Conservation (phyloP, 1,140 invertebrate genomes). For the Protaetia brevitarsis region DNA sequence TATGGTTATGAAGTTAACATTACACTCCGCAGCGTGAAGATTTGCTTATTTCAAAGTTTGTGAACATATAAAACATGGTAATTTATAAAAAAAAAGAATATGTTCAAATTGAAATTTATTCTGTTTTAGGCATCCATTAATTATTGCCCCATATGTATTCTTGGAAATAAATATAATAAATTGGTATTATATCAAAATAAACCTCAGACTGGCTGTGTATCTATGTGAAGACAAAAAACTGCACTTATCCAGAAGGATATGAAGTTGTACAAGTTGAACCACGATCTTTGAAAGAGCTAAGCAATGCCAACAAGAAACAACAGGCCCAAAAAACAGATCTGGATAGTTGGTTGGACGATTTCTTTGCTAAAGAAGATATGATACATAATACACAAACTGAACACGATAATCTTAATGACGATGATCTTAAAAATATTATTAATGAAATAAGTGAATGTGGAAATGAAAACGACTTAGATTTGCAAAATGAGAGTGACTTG, state of each 20-base stretch:
- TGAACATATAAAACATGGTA: too few relatives aligned
- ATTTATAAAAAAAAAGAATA: too few relatives aligned
- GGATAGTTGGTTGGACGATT: neutral
- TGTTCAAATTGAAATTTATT: too few relatives aligned
- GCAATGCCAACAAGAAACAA: neutral
- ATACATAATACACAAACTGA: neutral
- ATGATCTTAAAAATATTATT: neutral
- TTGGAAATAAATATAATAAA: neutral
- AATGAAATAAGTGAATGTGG: neutral
- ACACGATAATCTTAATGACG: neutral
- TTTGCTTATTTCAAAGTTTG: too few relatives aligned
- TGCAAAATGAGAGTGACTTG: neutral
- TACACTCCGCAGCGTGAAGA: too few relatives aligned
- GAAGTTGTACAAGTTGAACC: neutral
- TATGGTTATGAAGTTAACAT: too few relatives aligned
- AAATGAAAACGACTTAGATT: neutral
- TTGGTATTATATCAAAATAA: neutral
- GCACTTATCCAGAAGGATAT: neutral
- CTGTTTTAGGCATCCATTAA: neutral
- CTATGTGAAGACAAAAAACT: neutral
- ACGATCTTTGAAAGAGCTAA: neutral
- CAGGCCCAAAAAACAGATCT: neutral
- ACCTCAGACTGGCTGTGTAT: neutral
- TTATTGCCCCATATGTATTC: conserved; percentile 1
- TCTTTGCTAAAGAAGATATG: neutral